Percentiles rank a stretch among this genome's conserved stretches.
Evolutionary conservation across 2,888 invertebrate species (phyloP).

Genomic region (Acheta domesticus): DNA sequence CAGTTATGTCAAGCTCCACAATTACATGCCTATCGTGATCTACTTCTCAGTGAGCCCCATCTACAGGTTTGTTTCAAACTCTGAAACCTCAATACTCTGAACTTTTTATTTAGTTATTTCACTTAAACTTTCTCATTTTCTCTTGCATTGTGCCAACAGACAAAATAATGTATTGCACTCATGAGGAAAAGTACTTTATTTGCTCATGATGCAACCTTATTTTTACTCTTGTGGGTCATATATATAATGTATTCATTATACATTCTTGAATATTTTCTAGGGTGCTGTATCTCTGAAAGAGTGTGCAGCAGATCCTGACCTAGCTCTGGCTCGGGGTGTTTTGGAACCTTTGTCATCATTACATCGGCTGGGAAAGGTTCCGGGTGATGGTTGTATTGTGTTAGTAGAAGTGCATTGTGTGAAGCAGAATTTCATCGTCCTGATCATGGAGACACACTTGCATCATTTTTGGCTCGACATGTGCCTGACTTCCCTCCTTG

Average conservation of each 20-base stretch:
- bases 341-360: constrained; percentile 77
- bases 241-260: neutral
- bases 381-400: constrained; percentile 71
- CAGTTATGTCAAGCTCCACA: constrained; percentile 91
- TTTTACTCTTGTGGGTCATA: too few relatives aligned
- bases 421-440: constrained; percentile 96
- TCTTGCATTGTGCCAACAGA: too few relatives aligned
- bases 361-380: constrained; percentile 69
- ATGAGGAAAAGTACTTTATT: too few relatives aligned
- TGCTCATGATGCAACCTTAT: too few relatives aligned
- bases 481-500: constrained; percentile 77
- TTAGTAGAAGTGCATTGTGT: constrained; percentile 88
- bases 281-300: constrained; percentile 78
- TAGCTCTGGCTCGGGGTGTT: constrained; percentile 81
- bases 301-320: constrained; percentile 88
- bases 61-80: constrained; percentile 50
- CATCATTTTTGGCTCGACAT: constrained; percentile 81
- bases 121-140: too few relatives aligned
- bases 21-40: constrained; percentile 80
- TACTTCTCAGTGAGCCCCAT: constrained; percentile 80
- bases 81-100: neutral
- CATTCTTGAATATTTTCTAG: constrained; percentile 44
- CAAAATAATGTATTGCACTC: too few relatives aligned
- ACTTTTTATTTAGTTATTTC: too few relatives aligned
- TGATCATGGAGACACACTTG: constrained; percentile 90